These are phyloP conservation scores for Labrus mixtus DNA, from an alignment of 2,113 vertebrate genomes.

Conservation along the genomic window DNA sequence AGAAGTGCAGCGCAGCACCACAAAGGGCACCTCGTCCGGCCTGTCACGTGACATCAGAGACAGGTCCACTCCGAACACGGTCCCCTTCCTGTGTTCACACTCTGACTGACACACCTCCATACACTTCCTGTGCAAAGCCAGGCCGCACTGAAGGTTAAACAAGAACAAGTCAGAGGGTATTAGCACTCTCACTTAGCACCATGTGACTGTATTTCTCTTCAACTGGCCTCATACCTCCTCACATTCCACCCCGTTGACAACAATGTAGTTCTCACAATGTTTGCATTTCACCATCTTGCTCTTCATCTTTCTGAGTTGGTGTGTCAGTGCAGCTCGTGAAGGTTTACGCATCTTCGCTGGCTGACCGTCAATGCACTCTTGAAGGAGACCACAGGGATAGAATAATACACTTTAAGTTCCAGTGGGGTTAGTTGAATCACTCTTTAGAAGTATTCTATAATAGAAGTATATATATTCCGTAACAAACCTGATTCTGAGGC, in stretches of 20 bases:
- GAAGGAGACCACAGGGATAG: neutral
- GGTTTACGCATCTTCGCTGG: slow-evolving; percentile 75
- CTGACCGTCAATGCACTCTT: slow-evolving; percentile 82
- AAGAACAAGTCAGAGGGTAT: slow-evolving; percentile 1
- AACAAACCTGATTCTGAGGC: slow-evolving; percentile 79
- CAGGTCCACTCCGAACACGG: slow-evolving; percentile 89
- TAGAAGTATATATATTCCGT: neutral
- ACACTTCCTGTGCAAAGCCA: slow-evolving; percentile 94
- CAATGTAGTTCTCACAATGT: slow-evolving; percentile 93
- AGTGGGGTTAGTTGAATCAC: neutral
- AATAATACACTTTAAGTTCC: neutral
- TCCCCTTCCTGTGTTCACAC: slow-evolving; percentile 86
- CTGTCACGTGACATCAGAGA: slow-evolving; percentile 80
- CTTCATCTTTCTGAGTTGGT: slow-evolving; percentile 88
- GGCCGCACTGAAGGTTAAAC: slow-evolving; percentile 83
- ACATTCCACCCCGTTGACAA: slow-evolving; percentile 90
- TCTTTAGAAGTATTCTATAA: neutral
- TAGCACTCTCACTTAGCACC: neutral
- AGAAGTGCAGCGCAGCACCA: slow-evolving; percentile 87
- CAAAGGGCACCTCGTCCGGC: slow-evolving; percentile 88
- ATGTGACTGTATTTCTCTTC: neutral
- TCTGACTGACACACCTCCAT: slow-evolving; percentile 89
- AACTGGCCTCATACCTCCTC: slow-evolving; percentile 86
- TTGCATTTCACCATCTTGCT: slow-evolving; percentile 92
- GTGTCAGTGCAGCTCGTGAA: slow-evolving; percentile 88